Base-by-base conservation (phyloP, 2,113 vertebrate species). In the Todiramphus saurophagus region DNA sequence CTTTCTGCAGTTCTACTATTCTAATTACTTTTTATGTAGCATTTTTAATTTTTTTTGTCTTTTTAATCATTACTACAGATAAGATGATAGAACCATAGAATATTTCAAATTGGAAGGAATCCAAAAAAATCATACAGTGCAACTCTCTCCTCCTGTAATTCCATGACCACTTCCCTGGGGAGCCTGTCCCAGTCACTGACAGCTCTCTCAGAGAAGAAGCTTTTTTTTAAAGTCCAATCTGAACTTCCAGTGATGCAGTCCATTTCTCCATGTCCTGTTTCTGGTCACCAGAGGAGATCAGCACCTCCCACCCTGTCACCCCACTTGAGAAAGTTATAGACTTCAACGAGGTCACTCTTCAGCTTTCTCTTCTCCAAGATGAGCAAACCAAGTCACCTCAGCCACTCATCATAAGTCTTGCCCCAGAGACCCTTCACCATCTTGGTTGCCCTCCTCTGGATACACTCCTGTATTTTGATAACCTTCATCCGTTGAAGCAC, bases 201-300 rank as follows among this genome's bases (percentile, higher is more conserved):
- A 6, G 48, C 11, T 11, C 5, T 39, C 24, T 28, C 41, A 1
- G 4, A 17, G 8, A 46, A 51, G 41, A 69, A 31, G 3, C 3
- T 76, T 81, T 76, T 70, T 37, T 43, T 70, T 12, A 56, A 56
- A 39, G 9, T 2, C 35, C 37, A 24, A 1, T 9, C 53, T 58
- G 31, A 62, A 33, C 35, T 33, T 21, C 13, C 7, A 13, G 12
- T n/a, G n/a, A 39, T 0, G 1, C 10, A 50, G 8, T 37, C n/a
- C 48, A 28, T 43, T 7, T 62, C 17, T 25, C 55, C 1, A 0
- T 37, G 48, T 19, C 19, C 4, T 37, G 13, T 28, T 0, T 1
- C 55, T 37, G 50, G 19, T 70, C 50, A 75, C 10, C 20, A 41
- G 16, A 58, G 58, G 28, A 87, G 14, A 76, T 46, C 43, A 53